A percentile compares a stretch with the other conserved stretches of the same genome.
phyloP scores from a whole-genome alignment of 2,113 vertebrate species.

The Lethenteron camtschaticum region DNA sequence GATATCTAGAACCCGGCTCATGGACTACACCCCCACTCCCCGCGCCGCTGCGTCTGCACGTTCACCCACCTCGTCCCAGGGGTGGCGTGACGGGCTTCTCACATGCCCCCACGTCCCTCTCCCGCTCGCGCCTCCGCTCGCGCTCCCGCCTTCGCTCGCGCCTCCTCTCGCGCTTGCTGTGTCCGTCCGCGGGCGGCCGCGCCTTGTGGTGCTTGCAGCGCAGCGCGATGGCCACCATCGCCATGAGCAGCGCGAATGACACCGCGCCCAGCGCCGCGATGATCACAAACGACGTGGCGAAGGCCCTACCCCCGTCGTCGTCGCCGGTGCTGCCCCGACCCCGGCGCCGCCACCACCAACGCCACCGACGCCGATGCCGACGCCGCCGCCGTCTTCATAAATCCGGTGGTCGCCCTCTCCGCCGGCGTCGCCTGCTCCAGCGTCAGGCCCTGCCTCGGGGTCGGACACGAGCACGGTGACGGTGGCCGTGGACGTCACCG shows the following conservation, averaged over 20 bases:
- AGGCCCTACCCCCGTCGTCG: neutral
- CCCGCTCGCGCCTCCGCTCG: too few relatives aligned
- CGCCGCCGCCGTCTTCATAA: constrained; percentile 8
- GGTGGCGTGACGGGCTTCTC: too few relatives aligned
- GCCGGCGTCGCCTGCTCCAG: constrained; percentile 15
- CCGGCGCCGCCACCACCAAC: neutral
- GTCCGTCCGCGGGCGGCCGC: constrained; percentile 10
- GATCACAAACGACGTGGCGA: constrained; percentile 44
- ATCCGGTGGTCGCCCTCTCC: constrained; percentile 9
- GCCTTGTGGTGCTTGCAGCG: constrained; percentile 92
- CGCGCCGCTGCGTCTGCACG: too few relatives aligned
- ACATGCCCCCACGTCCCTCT: too few relatives aligned
- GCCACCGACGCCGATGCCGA: constrained; percentile 12
- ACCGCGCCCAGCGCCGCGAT: constrained; percentile 81
- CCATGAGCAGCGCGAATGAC: constrained; percentile 77
- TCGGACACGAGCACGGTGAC: constrained; percentile 60
- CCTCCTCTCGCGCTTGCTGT: too few relatives aligned
- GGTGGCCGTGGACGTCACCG: constrained; percentile 66
- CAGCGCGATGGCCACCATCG: constrained; percentile 82
- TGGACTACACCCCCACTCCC: too few relatives aligned
- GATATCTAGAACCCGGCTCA: too few relatives aligned
- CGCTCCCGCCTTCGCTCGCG: too few relatives aligned
- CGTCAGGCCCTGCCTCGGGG: constrained; percentile 27
- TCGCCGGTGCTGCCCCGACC: constrained; percentile 32
- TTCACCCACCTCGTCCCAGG: too few relatives aligned